Evolutionary conservation across 2,113 vertebrate species (phyloP).

Genomic region (Rhinogobius similis): DNA sequence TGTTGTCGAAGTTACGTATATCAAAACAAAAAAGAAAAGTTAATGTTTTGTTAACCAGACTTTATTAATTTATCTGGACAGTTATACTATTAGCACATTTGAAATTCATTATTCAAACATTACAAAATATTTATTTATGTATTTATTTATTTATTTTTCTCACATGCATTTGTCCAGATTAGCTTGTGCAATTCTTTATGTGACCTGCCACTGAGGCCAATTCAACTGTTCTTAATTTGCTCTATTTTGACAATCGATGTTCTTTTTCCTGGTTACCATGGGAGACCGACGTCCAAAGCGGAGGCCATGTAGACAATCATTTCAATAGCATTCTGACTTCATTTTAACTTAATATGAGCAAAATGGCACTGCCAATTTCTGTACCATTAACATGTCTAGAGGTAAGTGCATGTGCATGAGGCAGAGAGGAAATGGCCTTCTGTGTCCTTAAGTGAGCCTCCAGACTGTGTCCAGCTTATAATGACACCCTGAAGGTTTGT

Average conservation of each 20-base stretch:
- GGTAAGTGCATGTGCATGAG: slow-evolving; percentile 35
- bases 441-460: slow-evolving; percentile 42
- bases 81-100: too few relatives aligned
- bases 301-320: slow-evolving; percentile 67
- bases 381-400: slow-evolving; percentile 57
- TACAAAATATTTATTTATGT: too few relatives aligned
- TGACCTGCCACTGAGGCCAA: slow-evolving; percentile 4
- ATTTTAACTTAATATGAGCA: slow-evolving; percentile 66
- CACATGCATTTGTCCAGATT: not conserved
- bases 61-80: too few relatives aligned
- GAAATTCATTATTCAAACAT: too few relatives aligned
- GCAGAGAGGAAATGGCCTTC: slow-evolving; percentile 50
- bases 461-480: slow-evolving; percentile 27
- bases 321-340: slow-evolving; percentile 64
- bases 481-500: slow-evolving; percentile 29
- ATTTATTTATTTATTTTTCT: not conserved
- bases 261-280: slow-evolving; percentile 50
- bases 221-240: slow-evolving; percentile 30
- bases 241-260: slow-evolving; percentile 46
- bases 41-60: too few relatives aligned
- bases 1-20: too few relatives aligned
- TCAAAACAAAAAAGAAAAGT: too few relatives aligned
- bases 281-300: slow-evolving; percentile 44
- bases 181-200: not conserved
- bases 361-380: slow-evolving; percentile 62